phyloP scores from a whole-genome alignment of 2,888 invertebrate genomes.

The Gastrophysa polygoni region DNA sequence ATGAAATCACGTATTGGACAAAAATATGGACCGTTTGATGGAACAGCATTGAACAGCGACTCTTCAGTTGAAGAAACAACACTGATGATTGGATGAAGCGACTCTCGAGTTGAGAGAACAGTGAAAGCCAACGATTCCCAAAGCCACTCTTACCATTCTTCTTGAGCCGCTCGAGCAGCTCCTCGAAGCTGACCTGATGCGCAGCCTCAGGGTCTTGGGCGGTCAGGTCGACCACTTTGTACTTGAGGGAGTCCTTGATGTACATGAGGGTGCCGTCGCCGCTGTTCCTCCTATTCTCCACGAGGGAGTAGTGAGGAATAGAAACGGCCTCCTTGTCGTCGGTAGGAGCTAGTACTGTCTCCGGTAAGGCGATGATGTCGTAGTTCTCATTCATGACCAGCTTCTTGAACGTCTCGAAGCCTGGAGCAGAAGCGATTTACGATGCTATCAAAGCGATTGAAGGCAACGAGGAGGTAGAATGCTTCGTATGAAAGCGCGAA shows the following conservation, averaged over 20 bases:
- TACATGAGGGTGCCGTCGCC: constrained; percentile 49
- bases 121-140: too few species aligned
- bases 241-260: constrained; percentile 50
- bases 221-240: constrained; percentile 48
- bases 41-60: neutral
- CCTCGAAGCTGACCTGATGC: constrained; percentile 43
- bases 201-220: constrained; percentile 40
- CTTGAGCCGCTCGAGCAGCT: constrained; percentile 45
- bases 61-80: too few species aligned
- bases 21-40: neutral
- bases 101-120: too few species aligned
- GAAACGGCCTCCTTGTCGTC: constrained; percentile 47
- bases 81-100: too few species aligned
- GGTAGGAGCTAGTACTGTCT: constrained; percentile 46
- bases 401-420: constrained; percentile 48
- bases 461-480: too few species aligned
- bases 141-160: constrained; percentile 41
- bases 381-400: constrained; percentile 48
- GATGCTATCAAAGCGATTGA: too few species aligned
- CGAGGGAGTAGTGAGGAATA: constrained; percentile 48
- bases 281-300: constrained; percentile 46
- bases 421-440: constrained; percentile 34
- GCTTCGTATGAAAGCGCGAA: too few species aligned
- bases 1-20: neutral
- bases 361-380: constrained; percentile 48